Evolutionary conservation across 2,113 vertebrate species (phyloP), one percentile per base, ranked within the genome.

Genomic region (Drymodes brunneopygia): DNA sequence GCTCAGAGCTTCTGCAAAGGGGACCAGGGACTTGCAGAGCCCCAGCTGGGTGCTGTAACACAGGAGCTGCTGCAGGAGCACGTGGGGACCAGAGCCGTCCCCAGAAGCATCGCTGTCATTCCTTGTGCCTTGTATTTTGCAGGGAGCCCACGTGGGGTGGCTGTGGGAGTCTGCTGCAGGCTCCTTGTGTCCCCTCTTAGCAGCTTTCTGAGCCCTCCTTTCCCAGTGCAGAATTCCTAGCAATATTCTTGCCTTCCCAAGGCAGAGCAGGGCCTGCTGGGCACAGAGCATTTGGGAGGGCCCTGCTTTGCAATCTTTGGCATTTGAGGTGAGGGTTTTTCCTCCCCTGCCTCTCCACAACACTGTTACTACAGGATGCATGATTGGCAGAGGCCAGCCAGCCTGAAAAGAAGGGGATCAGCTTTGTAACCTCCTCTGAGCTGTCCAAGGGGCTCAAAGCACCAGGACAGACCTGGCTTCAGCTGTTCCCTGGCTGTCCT

Each of bases 81-180:
- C n/a, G n/a, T n/a, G n/a, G n/a, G n/a, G n/a, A n/a, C n/a, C n/a
- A n/a, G n/a, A n/a, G n/a, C n/a, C n/a, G n/a, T n/a, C n/a, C 45
- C 60, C 60, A 0, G 53, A 31, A 73, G 23, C 5, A 3, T 6
- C 3, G 3, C n/a, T 33, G 11, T 20, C 2, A 1, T 15, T 60
- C 35, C 73, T 73, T 0, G 0, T 36, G 69, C 23, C 28, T 54
- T 25, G 22, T 51, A 45, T 51, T 56, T 38, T 33, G 29, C 53
- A 28, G 4, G 1, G 5, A 92, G 61, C 69, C 35, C 23, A 3
- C 0, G 0, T 22, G 9, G 16, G 21, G 24, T 36, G 54, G 27
- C 15, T 60, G 38, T 31, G 20, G 2, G 2, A 61, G 28, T 10
- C 86, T 84, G 64, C 48, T 77, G 29, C 21, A 51, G 50, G 7